Conservation (phyloP, 2,113 vertebrate species). For the Colinus virginianus region DNA sequence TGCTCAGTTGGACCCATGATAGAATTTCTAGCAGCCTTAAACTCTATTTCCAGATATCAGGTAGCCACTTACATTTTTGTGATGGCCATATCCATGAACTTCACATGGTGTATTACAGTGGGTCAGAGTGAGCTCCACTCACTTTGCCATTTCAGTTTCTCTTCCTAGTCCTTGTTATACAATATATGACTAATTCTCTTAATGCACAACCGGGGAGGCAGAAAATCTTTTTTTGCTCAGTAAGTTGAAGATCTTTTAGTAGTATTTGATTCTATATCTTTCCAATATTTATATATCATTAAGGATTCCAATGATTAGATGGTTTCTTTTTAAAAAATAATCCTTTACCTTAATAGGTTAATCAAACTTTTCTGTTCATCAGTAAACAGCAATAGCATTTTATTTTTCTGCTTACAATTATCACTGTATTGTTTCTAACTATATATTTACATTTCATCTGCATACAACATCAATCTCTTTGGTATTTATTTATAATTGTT, state of each 20-base stretch:
- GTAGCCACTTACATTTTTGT: not conserved
- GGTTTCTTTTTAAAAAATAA: not conserved
- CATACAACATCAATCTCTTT: not conserved
- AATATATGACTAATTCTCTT: not conserved
- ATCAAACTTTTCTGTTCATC: not conserved
- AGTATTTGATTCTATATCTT: not conserved
- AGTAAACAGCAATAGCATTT: not conserved
- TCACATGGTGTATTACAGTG: not conserved
- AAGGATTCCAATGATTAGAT: not conserved
- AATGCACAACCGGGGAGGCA: not conserved
- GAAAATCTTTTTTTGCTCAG: not conserved
- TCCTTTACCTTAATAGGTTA: not conserved
- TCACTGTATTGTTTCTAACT: not conserved
- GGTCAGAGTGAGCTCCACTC: not conserved
- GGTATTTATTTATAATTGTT: not conserved
- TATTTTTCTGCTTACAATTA: not conserved
- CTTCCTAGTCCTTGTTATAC: not conserved
- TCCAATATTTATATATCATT: not conserved
- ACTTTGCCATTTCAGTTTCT: rapidly evolving
- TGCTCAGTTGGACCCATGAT: not conserved
- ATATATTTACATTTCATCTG: not conserved
- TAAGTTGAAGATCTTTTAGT: not conserved
- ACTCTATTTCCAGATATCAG: not conserved
- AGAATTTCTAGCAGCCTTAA: not conserved
- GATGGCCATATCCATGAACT: not conserved